phyloP scores from a whole-genome alignment of 2,113 vertebrate species.

The Irena cyanogastra region DNA sequence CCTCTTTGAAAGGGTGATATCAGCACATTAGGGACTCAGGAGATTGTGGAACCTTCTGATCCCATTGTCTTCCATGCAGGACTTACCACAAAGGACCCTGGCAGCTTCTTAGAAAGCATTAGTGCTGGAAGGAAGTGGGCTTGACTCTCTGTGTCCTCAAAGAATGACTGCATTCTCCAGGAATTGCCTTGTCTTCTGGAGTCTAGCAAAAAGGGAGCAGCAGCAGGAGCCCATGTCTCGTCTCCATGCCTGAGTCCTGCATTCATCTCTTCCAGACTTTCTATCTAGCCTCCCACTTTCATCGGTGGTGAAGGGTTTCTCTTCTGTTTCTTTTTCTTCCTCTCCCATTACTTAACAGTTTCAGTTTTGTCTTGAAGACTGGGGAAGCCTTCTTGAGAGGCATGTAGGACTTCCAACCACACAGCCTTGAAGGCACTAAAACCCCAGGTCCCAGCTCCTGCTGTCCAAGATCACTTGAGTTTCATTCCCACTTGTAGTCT shows the following conservation, averaged over 20 bases:
- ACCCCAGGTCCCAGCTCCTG: background rate
- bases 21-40: background rate
- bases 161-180: background rate
- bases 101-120: background rate
- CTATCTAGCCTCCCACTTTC: background rate
- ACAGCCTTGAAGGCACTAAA: background rate
- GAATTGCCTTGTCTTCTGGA: background rate
- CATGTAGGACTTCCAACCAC: background rate
- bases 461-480: background rate
- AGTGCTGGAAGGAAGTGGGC: background rate
- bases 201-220: background rate
- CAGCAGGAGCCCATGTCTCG: background rate
- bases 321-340: background rate
- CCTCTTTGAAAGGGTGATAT: background rate
- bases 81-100: background rate
- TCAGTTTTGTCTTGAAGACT: background rate
- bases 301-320: background rate
- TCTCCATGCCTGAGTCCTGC: background rate
- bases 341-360: background rate
- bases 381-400: background rate
- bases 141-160: background rate
- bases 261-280: background rate
- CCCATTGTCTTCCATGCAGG: background rate
- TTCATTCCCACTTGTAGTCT: background rate
- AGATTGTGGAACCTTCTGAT: background rate